phyloP scores from a whole-genome alignment of 2,797 vertebrate species.

The Hephaestus fuliginosus region DNA sequence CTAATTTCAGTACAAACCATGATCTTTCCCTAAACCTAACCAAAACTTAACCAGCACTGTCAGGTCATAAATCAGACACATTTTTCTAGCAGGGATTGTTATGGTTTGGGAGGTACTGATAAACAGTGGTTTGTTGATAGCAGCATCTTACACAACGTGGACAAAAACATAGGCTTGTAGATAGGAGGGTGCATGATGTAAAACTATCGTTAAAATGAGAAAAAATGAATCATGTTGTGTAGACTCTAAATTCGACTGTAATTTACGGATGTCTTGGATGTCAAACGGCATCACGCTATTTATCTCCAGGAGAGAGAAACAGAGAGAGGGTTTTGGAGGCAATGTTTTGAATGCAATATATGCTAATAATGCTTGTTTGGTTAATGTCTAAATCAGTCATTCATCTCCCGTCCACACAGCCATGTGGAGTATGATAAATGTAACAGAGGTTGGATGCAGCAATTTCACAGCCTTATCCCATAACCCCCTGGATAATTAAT shows the following conservation, averaged over 20 bases:
- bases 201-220: slow-evolving; percentile 31
- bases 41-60: neutral
- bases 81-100: neutral
- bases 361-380: slow-evolving; percentile 65
- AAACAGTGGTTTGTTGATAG: neutral
- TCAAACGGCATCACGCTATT: slow-evolving; percentile 38
- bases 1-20: neutral
- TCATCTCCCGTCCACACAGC: slow-evolving; percentile 54
- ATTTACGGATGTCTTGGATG: slow-evolving; percentile 33
- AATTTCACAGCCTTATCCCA: slow-evolving; percentile 77
- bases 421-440: slow-evolving; percentile 68
- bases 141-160: neutral
- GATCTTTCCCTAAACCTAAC: neutral
- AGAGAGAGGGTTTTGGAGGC: slow-evolving; percentile 37
- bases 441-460: slow-evolving; percentile 63
- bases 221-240: slow-evolving; percentile 7
- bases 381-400: slow-evolving; percentile 70
- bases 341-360: slow-evolving; percentile 59
- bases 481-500: slow-evolving; percentile 81
- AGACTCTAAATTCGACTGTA: slow-evolving; percentile 25
- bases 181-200: slow-evolving; percentile 22
- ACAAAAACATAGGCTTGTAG: neutral
- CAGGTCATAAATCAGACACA: neutral
- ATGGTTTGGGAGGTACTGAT: neutral
- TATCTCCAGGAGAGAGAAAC: slow-evolving; percentile 41